Base-by-base conservation (phyloP, 2,113 vertebrate genomes). In the Elachura formosa region DNA sequence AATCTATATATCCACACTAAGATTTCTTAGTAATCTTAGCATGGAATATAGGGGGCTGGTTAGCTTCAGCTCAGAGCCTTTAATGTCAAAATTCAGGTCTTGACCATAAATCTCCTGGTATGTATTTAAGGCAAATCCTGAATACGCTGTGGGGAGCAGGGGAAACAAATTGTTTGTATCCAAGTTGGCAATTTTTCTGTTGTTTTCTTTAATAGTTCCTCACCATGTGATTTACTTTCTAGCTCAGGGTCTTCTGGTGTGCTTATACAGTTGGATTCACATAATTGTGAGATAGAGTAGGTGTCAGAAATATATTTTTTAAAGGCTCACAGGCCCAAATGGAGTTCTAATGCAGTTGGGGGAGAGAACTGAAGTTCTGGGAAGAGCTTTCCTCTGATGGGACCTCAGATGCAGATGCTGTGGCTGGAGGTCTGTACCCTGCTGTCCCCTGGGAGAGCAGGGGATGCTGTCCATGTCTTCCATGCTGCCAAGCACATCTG, bases 181-280 rank as follows among this genome's bases (percentile, higher is more conserved):
- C 38, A 76, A 38, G 0, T 1, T 62, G 34, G 19, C 52, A 75
- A 14, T 46, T 81, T 69, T 84, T 63, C 23, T 46, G 38, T 86
- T 73, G 22, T 66, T 82, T 77, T 77, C 25, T 89, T 28, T 89
- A 80, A 38, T 71, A 26, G 25, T 58, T 91, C 68, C 29, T 93
- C 51, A 41, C 25, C 4, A 0, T 20, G 11, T 49, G 40, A 81
- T 84, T 89, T 91, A 63, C 22, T 59, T 93, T 56, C 36, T 68
- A 87, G 29, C 24, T 36, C 31, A 23, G 58, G 14, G 31, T 75
- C 28, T 89, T 84, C 51, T 59, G 14, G 28, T 49, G 31, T n/a
- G 16, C 24, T 26, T 49, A 11, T 64, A 26, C 63, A 84, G 69
- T 48, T 31, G 48, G 25, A 84, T 82, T 93, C 64, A 36, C 16